Base-by-base conservation (phyloP, 2,888 invertebrate genomes). In the Pandemis heparana region DNA sequence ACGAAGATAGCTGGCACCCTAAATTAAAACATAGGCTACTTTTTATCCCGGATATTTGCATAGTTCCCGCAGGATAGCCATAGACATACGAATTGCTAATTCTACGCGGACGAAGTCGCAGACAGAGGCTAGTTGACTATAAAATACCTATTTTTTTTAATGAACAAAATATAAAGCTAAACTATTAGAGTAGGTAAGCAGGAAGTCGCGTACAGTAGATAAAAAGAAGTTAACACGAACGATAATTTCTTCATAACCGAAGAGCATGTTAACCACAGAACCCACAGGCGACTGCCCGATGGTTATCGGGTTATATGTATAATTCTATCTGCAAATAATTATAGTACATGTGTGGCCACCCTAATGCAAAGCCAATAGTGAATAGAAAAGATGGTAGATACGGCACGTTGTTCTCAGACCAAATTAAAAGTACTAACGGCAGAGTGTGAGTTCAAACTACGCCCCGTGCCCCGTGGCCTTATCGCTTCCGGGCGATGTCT, bases 191-290 rank as follows among this genome's bases (percentile, higher is more conserved):
- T n/a, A 6, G 9, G 16, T n/a, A 6, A 18, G 18, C 53, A 53
- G 53, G 53, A 53, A 53, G 53, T 53, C 53, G 53, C 53, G 53
- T 53, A 51, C 51, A 48, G 16, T 53, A 51, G 6, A 51, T 14
- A 53, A 53, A 16, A 18, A 53, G 9, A 18, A 2, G 46, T 46
- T 46, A 16, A 53, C 2, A 18, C 18, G 3, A 18, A 10, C 56
- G 56, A 56, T 56, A 56, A 56, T 56, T 56, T 56, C 56, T 56
- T 56, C 56, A 56, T 56, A 56, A 56, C 23, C 56, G 56, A 56
- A 23, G 12, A 18, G 18, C 18, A 18, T n/a, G 18, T 14, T 18
- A 56, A 7, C 16, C 16, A 16, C 16, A 53, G 51, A 53, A 53
- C 9, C 23, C 56, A 56, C 56, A 0, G 23, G 23, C 23, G 12